Conservation (phyloP, 2,888 invertebrate species). For the Drosophila picticornis region DNA sequence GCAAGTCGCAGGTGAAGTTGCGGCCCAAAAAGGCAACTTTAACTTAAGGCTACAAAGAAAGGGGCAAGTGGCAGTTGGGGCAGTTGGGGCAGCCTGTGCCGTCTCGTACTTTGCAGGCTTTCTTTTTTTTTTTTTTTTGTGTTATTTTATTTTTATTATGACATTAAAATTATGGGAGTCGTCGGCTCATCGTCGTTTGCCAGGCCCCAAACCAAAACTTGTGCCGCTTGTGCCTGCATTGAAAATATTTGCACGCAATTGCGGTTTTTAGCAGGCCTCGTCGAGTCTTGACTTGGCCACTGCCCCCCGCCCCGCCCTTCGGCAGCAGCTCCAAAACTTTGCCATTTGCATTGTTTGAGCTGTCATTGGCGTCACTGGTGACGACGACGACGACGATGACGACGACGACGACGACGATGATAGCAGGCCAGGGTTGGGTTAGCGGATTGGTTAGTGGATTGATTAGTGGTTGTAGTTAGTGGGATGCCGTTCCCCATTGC, state of each 20-base stretch:
- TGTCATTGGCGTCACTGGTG: constrained; percentile 58
- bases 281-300: constrained; percentile 47
- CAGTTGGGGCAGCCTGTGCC: constrained; percentile 3
- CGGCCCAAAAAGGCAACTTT: constrained; percentile 9
- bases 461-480: constrained; percentile 52
- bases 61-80: not conserved
- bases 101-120: constrained; percentile 39
- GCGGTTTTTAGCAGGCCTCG: constrained; percentile 70
- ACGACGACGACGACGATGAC: constrained; percentile 7
- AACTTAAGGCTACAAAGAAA: not conserved
- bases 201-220: constrained; percentile 45
- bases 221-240: constrained; percentile 62
- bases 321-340: constrained; percentile 49
- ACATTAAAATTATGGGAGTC: constrained; percentile 80
- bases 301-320: not conserved
- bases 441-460: constrained; percentile 44
- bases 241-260: constrained; percentile 82
- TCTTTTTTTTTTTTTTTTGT: constrained; percentile 7
- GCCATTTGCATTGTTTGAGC: constrained; percentile 75
- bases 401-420: constrained; percentile 5
- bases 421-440: constrained; percentile 19
- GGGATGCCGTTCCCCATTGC: constrained; percentile 9
- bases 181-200: constrained; percentile 50
- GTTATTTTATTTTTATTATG: constrained; percentile 70
- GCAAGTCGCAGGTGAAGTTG: constrained; percentile 14